Evolutionary conservation across 1,140 invertebrate species (phyloP).

Genomic region (Ganaspis sp.): DNA sequence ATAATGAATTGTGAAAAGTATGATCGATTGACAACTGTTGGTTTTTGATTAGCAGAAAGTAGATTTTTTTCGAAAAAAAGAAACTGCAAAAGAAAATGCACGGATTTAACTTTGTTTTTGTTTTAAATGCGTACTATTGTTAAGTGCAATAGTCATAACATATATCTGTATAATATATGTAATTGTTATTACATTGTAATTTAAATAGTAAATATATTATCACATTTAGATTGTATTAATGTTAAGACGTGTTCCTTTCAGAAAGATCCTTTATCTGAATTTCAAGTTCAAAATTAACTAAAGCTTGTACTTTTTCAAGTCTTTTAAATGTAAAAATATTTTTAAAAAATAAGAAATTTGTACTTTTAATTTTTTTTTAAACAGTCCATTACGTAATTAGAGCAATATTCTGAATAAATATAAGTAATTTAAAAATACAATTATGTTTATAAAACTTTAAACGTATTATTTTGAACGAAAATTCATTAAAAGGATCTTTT

Average conservation of each 20-base stretch:
- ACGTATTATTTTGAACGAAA: conserved; percentile 7
- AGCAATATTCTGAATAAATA: no score
- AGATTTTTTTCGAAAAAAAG: background rate
- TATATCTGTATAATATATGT: conserved; percentile 57
- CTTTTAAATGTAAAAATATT: conserved; percentile 20
- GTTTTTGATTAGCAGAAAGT: background rate
- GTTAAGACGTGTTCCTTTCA: conserved; percentile 64
- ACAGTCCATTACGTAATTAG: no score
- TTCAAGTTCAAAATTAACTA: conserved; percentile 22
- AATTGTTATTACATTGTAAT: conserved; percentile 63
- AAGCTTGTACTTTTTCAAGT: background rate
- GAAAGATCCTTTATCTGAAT: conserved; percentile 45
- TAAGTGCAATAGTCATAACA: conserved; percentile 29
- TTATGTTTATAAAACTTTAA: no score
- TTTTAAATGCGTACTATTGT: background rate
- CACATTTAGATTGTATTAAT: conserved; percentile 78
- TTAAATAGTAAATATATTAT: conserved; percentile 76
- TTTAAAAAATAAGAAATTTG: conserved; percentile 3
- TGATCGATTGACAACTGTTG: background rate
- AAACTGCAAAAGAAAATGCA: background rate
- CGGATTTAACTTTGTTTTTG: background rate
- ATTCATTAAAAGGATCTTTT: conserved; percentile 10
- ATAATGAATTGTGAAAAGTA: background rate
- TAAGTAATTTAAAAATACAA: no score
- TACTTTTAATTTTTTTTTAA: background rate